A percentile compares a stretch with the other conserved stretches of the same genome.
Evolutionary conservation across 2,888 invertebrate genomes (phyloP).

Genomic region (Macrophya annulata): DNA sequence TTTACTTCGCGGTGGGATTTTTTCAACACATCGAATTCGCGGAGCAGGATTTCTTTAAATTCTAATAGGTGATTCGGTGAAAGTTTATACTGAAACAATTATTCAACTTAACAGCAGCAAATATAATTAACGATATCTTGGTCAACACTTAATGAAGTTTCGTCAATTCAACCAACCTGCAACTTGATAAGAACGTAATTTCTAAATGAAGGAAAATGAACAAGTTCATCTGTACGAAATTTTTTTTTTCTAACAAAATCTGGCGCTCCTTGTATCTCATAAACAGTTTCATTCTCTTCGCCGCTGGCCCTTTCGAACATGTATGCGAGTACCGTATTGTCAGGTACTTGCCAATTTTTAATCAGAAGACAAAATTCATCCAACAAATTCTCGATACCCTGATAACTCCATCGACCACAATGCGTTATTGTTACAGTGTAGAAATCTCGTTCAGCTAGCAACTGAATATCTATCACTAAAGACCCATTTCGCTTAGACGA

Average conservation of each 20-base stretch:
- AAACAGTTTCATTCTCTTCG: neutral
- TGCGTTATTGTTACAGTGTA: conserved; percentile 31
- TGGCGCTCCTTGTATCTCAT: conserved; percentile 13
- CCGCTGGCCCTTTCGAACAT: neutral
- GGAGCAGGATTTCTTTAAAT: conserved; percentile 62
- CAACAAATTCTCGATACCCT: conserved; percentile 12
- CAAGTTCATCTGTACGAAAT: neutral
- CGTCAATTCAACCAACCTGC: conserved; percentile 59
- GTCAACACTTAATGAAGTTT: neutral
- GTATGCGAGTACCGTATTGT: conserved; percentile 5
- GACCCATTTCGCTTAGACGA: neutral
- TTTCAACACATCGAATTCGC: conserved; percentile 62
- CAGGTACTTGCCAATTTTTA: neutral
- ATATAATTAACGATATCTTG: neutral
- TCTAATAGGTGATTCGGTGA: conserved; percentile 53
- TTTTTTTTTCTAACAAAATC: neutral
- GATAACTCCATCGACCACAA: conserved; percentile 42
- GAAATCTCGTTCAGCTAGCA: conserved; percentile 2
- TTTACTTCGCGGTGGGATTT: conserved; percentile 62
- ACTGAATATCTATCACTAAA: conserved; percentile 34
- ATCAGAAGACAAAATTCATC: conserved; percentile 18
- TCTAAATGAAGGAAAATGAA: conserved; percentile 55
- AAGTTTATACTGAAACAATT: conserved; percentile 66
- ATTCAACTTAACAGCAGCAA: neutral
- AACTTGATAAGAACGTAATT: conserved; percentile 62